Evolutionary conservation across 2,888 invertebrate species (phyloP).

Genomic region (Tenthredo amoena): DNA sequence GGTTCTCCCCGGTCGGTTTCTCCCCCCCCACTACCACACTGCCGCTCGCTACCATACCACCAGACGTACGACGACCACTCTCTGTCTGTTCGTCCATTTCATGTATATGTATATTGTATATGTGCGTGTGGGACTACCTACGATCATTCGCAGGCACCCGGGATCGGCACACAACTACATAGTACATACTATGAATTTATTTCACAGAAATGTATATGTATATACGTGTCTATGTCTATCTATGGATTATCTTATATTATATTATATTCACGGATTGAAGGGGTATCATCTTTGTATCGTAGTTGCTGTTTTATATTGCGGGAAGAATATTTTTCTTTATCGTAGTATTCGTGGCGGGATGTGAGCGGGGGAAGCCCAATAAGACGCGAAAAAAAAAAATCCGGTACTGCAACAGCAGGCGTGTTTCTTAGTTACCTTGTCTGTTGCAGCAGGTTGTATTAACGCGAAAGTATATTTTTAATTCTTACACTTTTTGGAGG

Average conservation of each 20-base stretch:
- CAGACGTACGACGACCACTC: constrained; percentile 59
- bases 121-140: not conserved
- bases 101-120: not conserved
- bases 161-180: not conserved
- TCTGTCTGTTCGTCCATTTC: constrained; percentile 27
- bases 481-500: not conserved
- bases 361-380: not conserved
- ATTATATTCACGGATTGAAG: not conserved
- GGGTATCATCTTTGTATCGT: not conserved
- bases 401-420: not conserved
- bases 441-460: not conserved
- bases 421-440: not conserved
- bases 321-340: not conserved
- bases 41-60: constrained; percentile 62
- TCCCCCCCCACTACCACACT: constrained; percentile 59
- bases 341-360: not conserved
- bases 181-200: not conserved
- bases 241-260: not conserved
- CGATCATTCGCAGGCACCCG: not conserved
- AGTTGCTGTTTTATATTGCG: not conserved
- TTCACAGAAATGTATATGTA: not conserved
- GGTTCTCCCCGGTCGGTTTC: constrained; percentile 72
- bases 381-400: not conserved
- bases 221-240: not conserved
- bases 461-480: constrained; percentile 2